Conservation (phyloP, 2,797 vertebrate genomes). For the Nasua narica region DNA sequence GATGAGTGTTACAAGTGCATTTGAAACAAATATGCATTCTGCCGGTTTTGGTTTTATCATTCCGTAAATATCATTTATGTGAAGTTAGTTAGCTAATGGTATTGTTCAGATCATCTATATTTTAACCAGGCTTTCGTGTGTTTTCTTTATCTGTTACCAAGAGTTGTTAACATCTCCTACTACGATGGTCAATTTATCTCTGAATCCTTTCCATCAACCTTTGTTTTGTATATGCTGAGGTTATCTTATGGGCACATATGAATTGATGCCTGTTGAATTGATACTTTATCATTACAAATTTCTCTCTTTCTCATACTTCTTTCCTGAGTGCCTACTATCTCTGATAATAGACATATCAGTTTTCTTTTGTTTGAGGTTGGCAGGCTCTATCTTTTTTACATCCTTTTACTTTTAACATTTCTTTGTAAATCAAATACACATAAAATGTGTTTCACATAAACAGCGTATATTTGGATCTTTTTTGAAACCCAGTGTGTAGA, state of each 20-base stretch:
- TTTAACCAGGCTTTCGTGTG: background rate
- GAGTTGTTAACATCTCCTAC: background rate
- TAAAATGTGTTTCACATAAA: background rate
- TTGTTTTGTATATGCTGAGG: background rate
- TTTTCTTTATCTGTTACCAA: background rate
- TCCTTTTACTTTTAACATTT: background rate
- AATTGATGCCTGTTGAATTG: background rate
- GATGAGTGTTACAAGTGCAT: background rate
- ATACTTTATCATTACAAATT: background rate
- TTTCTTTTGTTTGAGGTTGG: background rate
- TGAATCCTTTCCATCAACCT: background rate
- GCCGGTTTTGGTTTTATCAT: background rate
- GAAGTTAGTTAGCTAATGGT: background rate
- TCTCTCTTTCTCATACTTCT: background rate
- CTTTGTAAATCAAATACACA: background rate
- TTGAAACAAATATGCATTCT: background rate
- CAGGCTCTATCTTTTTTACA: background rate
- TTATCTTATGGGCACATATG: background rate
- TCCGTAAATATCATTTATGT: background rate
- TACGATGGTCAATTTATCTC: background rate
- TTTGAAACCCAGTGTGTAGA: background rate
- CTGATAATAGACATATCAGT: background rate
- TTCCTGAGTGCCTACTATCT: background rate
- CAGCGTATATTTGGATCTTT: background rate
- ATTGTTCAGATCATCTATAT: background rate